phyloP scores from a whole-genome alignment of 2,888 invertebrate species.

The Gymnocheta viridis region DNA sequence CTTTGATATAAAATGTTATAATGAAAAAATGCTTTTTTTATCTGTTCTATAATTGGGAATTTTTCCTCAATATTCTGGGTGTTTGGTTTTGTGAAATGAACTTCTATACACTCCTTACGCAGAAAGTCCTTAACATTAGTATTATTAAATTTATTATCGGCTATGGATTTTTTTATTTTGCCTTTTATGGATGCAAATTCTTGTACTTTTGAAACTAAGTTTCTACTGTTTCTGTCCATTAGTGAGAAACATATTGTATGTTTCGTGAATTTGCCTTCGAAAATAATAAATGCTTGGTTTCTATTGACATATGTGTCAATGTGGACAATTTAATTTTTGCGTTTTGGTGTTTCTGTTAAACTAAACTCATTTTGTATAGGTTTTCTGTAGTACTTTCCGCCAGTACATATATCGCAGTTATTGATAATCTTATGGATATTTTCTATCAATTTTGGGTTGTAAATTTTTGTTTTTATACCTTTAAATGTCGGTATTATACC shows the following conservation, averaged over 20 bases:
- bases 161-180: neutral
- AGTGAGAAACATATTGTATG: constrained; percentile 17
- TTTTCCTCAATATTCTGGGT: constrained; percentile 3
- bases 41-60: constrained; percentile 13
- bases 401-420: neutral
- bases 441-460: neutral
- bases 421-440: constrained; percentile 2
- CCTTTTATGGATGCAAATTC: constrained; percentile 1
- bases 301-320: neutral
- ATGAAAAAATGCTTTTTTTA: neutral
- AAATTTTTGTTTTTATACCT: constrained; percentile 21
- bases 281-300: constrained; percentile 1
- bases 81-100: neutral
- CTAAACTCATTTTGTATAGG: constrained; percentile 5
- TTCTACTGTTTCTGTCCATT: constrained; percentile 13
- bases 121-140: constrained; percentile 9
- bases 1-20: neutral
- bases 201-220: neutral
- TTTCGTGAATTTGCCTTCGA: constrained; percentile 7
- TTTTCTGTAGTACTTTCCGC: constrained; percentile 10
- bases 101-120: neutral
- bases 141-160: constrained; percentile 21
- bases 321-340: neutral
- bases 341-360: neutral
- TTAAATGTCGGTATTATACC: constrained; percentile 1